Percentiles rank a stretch among this genome's conserved stretches.
These are phyloP conservation scores for Tholera decimalis DNA, from an alignment of 2,888 invertebrate species.

Conservation along the genomic window DNA sequence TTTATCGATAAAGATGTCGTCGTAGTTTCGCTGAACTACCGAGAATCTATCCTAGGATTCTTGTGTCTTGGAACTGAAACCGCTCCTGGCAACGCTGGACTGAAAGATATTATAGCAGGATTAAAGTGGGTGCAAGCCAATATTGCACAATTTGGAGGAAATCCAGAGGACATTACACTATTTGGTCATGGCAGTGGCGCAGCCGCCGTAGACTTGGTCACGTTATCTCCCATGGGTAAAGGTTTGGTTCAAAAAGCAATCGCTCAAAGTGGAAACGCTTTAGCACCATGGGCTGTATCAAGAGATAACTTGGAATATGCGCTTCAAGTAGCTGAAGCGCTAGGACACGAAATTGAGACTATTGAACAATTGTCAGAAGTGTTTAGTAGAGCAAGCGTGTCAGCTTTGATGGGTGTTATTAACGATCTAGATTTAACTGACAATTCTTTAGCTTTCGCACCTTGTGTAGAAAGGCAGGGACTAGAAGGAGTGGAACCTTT, in stretches of 20 bases:
- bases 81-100: conserved; percentile 96
- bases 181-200: conserved; percentile 96
- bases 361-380: conserved; percentile 78
- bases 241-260: conserved; percentile 83
- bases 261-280: conserved; percentile 84
- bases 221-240: conserved; percentile 79
- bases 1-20: conserved; percentile 93
- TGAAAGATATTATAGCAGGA: conserved; percentile 96
- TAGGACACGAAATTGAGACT: conserved; percentile 78
- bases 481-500: conserved; percentile 74
- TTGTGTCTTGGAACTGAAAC: conserved; percentile 91
- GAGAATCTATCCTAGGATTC: conserved; percentile 94
- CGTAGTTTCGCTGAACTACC: conserved; percentile 93
- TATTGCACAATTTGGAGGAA: conserved; percentile 95
- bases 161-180: conserved; percentile 94
- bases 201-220: conserved; percentile 87
- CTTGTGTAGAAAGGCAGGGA: conserved; percentile 80
- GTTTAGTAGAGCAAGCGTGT: conserved; percentile 79
- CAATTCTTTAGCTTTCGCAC: conserved; percentile 84
- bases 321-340: conserved; percentile 80
- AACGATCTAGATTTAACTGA: conserved; percentile 85
- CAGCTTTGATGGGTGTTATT: conserved; percentile 84
- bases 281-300: conserved; percentile 86
- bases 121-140: conserved; percentile 94
- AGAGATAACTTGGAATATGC: conserved; percentile 84